Base-by-base conservation (phyloP, 2,888 invertebrate genomes). In the Xanthorhoe designata region DNA sequence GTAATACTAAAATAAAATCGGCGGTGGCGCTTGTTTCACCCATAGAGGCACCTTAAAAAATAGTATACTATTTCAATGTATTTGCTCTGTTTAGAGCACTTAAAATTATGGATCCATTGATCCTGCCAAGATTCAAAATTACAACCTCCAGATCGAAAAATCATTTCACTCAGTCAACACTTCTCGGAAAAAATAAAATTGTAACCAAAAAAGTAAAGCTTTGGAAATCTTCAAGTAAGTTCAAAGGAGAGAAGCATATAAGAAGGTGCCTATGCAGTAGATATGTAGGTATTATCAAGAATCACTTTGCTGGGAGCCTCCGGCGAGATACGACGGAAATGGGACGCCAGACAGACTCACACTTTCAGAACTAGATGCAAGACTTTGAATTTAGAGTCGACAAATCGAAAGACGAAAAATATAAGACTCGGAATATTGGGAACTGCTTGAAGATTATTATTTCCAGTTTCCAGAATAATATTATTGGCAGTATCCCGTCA, bases 231-330 rank as follows among this genome's bases (percentile, higher is more conserved):
- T 45, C 15, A n/a, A 45, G 45, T 15, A 45, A 15, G n/a, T 45
- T 45, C n/a, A 45, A 45, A 45, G n/a, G 6, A n/a, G 45, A 45
- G 1, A 45, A 45, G 45, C 42, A 42, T n/a, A n/a, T 45, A 45
- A n/a, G 45, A n/a, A n/a, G 45, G n/a, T 45, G 45, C 45, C 24
- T 24, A 24, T n/a, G n/a, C n/a, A 15, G 45, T 2, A 45, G 35
- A 13, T 56, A 29, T 8, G 15, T 56, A 62, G 42, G 42, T 51
- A 65, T 69, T 69, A 76, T 76, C 75, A 72, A 56, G 73, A 73
- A 75, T 66, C 74, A 62, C 73, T 77, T 76, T 75, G 76, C 74
- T 65, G 68, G 66, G 73, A 67, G 74, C 79, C 79, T 53, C 35
- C 45, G 38, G 61, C 49, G n/a, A 29, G 17, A 10, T 24, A n/a